Evolutionary conservation across 2,113 vertebrate species (phyloP), one percentile per base, ranked within the genome.

Genomic region (Sialia sialis): DNA sequence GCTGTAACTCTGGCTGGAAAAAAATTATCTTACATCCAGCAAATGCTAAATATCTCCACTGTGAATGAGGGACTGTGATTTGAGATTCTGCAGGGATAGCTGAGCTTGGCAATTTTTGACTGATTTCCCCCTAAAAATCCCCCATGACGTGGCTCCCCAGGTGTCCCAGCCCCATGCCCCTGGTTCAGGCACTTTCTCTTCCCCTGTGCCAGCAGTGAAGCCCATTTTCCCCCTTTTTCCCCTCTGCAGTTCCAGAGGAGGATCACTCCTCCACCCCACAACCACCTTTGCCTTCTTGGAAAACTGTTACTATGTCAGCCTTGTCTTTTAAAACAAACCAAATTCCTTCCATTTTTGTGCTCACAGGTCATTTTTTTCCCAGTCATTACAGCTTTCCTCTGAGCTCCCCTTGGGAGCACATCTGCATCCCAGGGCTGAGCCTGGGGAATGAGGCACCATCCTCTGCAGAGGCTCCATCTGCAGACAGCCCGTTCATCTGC

Each of bases 371-470:
- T 56, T 64, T 51, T 55, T 20, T 54, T 23, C 4, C 62, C 75
- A 58, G 14, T 43, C 55, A 4, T 52, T 19, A 4, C 23, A 27
- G 36, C 30, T 32, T 59, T 59, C 16, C 39, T 34, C n/a, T 1
- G 18, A 66, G n/a, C 55, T 51, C 13, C 77, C 58, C 18, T 0
- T 9, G 52, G 48, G 22, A 16, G 25, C 55, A 49, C 63, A 22
- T 27, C 72, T 22, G 34, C 3, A 20, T 32, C 6, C 2, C 63
- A 6, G 49, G 1, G 52, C 70, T 38, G n/a, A 79, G 38, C 62
- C 52, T 15, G 4, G 11, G 1, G 32, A 67, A 52, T 0, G 23
- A 34, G 66, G 34, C 23, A 2, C 13, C 1, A 0, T 4, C 36
- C 19, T 11, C 49, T 63, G 63, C 17, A 1, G 55, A 32, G 74